Evolutionary conservation across 2,888 invertebrate genomes (phyloP), one percentile per base, ranked within the genome.

Genomic region (Adelphocoris suturalis): DNA sequence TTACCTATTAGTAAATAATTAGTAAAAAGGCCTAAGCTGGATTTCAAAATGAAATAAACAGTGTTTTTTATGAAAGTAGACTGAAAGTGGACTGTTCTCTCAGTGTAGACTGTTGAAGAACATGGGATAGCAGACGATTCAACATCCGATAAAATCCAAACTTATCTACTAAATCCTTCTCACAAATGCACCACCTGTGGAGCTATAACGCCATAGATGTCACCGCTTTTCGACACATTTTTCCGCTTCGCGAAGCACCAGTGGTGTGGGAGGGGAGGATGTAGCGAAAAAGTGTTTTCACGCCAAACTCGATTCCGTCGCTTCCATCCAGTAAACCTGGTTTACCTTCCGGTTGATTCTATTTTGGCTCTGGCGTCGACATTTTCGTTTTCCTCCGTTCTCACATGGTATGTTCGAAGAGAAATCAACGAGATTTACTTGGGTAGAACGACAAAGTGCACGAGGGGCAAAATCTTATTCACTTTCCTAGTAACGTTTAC

Each of bases 311-410:
- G 68, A 68, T 68, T 27, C 23, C 68, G 23, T n/a, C 27, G 23
- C 68, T 68, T 68, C 68, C 68, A 68, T 23, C 68, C 23, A 23
- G 68, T 23, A 68, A 68, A 68, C 23, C 27, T 23, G 23, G 68
- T 23, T 68, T 68, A 68, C 68, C 68, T 68, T 68, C 68, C 11
- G 68, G 68, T 68, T 68, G 68, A 68, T 68, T 68, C 23, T 68
- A 68, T 68, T 68, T 68, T 68, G 68, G 19, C 27, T 68, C 37
- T 7, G 68, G 12, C 68, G 68, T 19, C 68, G 68, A 68, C 68
- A 23, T 27, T 23, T n/a, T 23, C 23, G 68, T n/a, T 23, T 13
- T 13, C 61, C 19, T 7, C 19, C 14, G 61, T 23, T 16, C 68
- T 12, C 68, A 23, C 68, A 19, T 68, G 68, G 23, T 37, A 37